Evolutionary conservation across 2,113 vertebrate species (phyloP), one percentile per base, ranked within the genome.

Genomic region (Nipponia nippon): DNA sequence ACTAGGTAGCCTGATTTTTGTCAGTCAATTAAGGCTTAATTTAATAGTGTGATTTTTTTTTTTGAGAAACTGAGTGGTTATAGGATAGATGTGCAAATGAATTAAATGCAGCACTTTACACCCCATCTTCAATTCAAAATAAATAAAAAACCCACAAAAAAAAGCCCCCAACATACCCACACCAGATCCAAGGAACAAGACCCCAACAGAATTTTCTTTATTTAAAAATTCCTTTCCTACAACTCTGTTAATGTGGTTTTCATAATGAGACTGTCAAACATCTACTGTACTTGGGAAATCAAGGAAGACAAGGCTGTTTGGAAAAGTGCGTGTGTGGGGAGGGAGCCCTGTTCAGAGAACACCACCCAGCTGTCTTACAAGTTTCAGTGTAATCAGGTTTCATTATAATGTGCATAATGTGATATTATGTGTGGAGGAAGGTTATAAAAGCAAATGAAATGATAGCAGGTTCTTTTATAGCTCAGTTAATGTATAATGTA

Each of bases 361-460:
- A 86, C n/a, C 71, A 67, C 70, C 72, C 88, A 91, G 92, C 87
- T 98, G 61, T 62, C 62, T 93, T 75, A 73, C 69, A 65, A 63
- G 61, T 90, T 93, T 65, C 69, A 70, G 70, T 66, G 92, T 61
- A 89, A 97, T 93, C 95, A 93, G 77, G 77, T 96, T 97, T 95
- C 92, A 91, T 98, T 97, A 87, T 58, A 79, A 66, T 0, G 6
- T 56, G 36, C 34, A 79, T 69, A 89, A 95, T 92, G 82, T 71
- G 71, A 38, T 63, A 53, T 65, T 71, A 40, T 29, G 19, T 82
- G 89, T 40, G 40, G 72, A 95, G 86, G 47, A 85, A 76, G 87
- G 93, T 83, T 97, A 78, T 88, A 93, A 96, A 97, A 97, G 81
- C 72, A 93, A 94, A 96, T 79, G 11, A 89, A 92, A 91, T 38